Evolutionary conservation across 2,113 vertebrate genomes (phyloP), one percentile per base, ranked within the genome.

Genomic region (Thamnaconus septentrionalis): DNA sequence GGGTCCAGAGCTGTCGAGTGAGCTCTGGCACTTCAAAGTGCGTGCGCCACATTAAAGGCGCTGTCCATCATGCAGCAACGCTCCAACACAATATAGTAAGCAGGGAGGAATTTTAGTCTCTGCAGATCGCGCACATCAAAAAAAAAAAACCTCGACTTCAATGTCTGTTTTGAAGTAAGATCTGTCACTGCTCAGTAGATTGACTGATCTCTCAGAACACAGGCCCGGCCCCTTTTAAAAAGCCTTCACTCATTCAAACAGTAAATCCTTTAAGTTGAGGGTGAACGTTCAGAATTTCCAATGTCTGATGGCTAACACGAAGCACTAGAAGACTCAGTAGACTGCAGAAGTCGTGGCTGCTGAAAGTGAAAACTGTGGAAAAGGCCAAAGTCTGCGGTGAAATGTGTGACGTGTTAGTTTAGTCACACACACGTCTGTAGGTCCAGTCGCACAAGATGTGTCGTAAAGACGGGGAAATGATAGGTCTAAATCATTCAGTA

Each of bases 1-100:
- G 77, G 79, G 81, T 81, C 78, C 76, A 75, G 58, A 83, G 78
- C 83, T 86, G 82, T 85, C 79, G 60, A 69, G 68, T 57, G 71
- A 79, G 81, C 77, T 68, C 76, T 76, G 81, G 83, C 73, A 76
- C 78, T 79, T 85, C 76, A 79, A 81, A 83, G 78, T 62, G 76
- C 76, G 61, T 78, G 57, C 11, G 63, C 11, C 71, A 72, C 77
- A 78, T 85, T 81, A 79, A 78, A 85, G 61, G 57, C 11, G 1
- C 50, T 73, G 76, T 81, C 73, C 68, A 70, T 82, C 75, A 79
- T 50, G 68, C 64, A 31, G 18, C 18, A 31, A 31, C 18, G 18
- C 18, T 31, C 18, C 18, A 9, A 50, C 9, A 50, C 48, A 11
- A 9, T 4, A 31, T 31, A 31, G 18, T 31, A 77, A 76, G 69